These are phyloP conservation scores for Brachyopa scutellaris DNA, from an alignment of 2,888 invertebrate species.

Conservation along the genomic window DNA sequence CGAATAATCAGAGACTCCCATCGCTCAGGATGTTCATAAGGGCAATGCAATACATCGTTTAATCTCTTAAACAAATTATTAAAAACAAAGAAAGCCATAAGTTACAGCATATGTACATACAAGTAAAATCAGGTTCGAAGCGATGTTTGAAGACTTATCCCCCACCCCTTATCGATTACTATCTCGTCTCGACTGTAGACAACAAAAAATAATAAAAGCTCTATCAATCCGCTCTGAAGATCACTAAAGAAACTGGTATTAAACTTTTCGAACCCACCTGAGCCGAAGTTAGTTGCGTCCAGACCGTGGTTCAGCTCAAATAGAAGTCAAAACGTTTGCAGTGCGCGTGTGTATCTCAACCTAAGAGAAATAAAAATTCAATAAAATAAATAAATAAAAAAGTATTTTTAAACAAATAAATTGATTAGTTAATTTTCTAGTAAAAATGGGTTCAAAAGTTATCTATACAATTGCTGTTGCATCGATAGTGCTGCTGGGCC, in stretches of 20 bases:
- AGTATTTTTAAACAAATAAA: no score
- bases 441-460: constrained; percentile 60
- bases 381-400: not conserved
- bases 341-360: constrained; percentile 32
- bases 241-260: constrained; percentile 24
- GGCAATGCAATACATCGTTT: no score
- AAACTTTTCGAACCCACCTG: constrained; percentile 51
- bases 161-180: not conserved
- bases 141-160: constrained; percentile 13
- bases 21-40: no score
- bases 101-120: no score
- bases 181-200: not conserved
- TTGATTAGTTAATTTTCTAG: not conserved
- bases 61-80: not conserved
- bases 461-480: constrained; percentile 44
- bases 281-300: constrained; percentile 57
- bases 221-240: not conserved
- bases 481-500: constrained; percentile 46
- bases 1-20: no score
- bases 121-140: not conserved
- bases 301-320: constrained; percentile 53
- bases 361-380: not conserved
- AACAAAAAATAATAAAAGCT: constrained; percentile 7
- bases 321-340: constrained; percentile 1
- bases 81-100: no score